Evolutionary conservation across 2,113 vertebrate species (phyloP).

Genomic region (Scolopax mira): DNA sequence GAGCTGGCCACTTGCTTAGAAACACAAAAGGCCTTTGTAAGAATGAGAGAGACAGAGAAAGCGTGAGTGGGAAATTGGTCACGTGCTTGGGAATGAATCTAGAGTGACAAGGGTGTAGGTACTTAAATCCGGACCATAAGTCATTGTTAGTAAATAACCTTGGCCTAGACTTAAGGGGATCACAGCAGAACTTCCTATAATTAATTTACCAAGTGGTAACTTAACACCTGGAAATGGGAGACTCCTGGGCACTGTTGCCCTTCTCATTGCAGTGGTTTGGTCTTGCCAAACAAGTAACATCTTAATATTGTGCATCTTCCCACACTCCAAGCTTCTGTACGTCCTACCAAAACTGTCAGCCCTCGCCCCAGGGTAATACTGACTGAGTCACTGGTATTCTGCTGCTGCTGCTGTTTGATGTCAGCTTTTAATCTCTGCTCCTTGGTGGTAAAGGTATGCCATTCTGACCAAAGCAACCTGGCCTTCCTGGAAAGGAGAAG

Average conservation of each 20-base stretch:
- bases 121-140: neutral
- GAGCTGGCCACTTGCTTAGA: neutral
- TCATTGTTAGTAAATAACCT: neutral
- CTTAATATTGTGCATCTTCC: neutral
- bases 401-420: neutral
- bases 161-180: neutral
- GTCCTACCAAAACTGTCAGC: neutral
- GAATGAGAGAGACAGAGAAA: neutral
- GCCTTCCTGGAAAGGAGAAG: slow-evolving; percentile 93
- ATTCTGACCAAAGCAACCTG: slow-evolving; percentile 96
- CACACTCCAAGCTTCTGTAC: neutral
- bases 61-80: neutral
- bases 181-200: neutral
- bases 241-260: neutral
- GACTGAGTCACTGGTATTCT: neutral
- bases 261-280: neutral
- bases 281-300: neutral
- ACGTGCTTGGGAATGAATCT: neutral
- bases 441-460: slow-evolving; percentile 81
- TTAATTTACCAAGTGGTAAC: neutral
- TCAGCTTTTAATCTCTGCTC: neutral
- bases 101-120: neutral
- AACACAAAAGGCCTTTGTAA: neutral
- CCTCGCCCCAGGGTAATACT: neutral
- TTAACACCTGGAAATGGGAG: neutral